Percentiles rank a stretch among this genome's conserved stretches.
Evolutionary conservation across 2,113 vertebrate genomes (phyloP).

Genomic region (Chaenocephalus aceratus): DNA sequence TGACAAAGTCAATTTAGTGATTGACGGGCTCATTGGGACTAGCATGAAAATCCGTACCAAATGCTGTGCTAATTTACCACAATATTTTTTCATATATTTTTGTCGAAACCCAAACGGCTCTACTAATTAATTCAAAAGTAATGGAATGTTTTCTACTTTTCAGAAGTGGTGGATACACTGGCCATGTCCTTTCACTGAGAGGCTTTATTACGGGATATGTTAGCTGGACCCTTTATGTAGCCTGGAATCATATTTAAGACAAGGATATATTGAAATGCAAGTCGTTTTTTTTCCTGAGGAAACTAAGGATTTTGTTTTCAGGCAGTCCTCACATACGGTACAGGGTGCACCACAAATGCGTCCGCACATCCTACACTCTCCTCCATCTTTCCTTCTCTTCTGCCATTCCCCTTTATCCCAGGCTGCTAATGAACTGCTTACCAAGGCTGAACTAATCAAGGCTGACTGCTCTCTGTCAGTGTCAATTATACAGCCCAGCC

Average conservation of each 20-base stretch:
- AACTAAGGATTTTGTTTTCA: conserved; percentile 12
- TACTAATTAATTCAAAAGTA: too few species aligned
- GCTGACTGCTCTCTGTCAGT: conserved; percentile 86
- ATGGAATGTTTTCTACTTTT: too few species aligned
- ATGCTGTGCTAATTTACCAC: not conserved
- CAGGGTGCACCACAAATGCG: conserved; percentile 27
- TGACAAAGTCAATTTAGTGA: too few species aligned
- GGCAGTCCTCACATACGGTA: conserved; percentile 3
- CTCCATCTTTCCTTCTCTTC: conserved; percentile 53
- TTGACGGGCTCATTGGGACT: not conserved
- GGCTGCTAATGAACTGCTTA: conserved; percentile 84
- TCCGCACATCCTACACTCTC: conserved; percentile 58
- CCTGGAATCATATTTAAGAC: not conserved
- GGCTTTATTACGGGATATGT: too few species aligned
- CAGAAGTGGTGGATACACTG: too few species aligned
- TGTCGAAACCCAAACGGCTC: too few species aligned
- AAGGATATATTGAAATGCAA: not conserved
- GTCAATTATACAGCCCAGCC: conserved; percentile 81
- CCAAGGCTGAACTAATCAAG: conserved; percentile 85
- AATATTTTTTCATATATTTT: not conserved
- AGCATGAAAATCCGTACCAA: not conserved
- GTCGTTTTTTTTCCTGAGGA: not conserved
- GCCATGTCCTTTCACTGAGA: too few species aligned
- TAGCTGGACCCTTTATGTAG: too few species aligned
- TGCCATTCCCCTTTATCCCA: conserved; percentile 57